Percentiles rank a stretch among this genome's conserved stretches.
Evolutionary conservation across 2,888 invertebrate species (phyloP).

Genomic region (Pristionchus fissidentatus): DNA sequence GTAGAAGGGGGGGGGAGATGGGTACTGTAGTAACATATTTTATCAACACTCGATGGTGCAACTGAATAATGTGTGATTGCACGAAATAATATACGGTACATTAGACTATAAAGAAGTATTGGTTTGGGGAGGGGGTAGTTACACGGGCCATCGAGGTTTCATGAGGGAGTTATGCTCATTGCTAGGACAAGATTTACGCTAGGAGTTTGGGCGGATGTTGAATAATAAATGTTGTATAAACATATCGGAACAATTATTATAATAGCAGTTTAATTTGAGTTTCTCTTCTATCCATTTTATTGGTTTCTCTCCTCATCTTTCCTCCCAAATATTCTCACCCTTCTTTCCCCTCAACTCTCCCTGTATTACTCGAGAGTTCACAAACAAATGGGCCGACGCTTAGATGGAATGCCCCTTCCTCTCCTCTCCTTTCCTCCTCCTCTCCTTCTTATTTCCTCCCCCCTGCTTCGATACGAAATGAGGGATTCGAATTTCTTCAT

Average conservation of each 20-base stretch:
- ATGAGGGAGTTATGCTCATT: no score
- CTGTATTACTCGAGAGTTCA: neutral
- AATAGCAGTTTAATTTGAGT: no score
- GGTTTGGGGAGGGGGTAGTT: no score
- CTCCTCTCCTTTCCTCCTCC: constrained; percentile 18
- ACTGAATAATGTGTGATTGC: no score
- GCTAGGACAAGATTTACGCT: no score
- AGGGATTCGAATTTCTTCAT: constrained; percentile 40
- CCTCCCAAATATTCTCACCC: neutral
- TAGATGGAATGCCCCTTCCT: constrained; percentile 25
- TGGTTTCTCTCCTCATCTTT: neutral
- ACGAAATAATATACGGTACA: no score
- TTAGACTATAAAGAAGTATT: no score
- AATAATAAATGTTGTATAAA: no score
- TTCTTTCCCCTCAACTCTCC: neutral
- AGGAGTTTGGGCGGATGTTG: no score
- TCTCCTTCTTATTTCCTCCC: constrained; percentile 32
- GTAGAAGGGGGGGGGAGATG: neutral
- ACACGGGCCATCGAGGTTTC: no score
- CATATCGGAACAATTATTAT: no score
- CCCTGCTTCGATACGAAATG: constrained; percentile 11
- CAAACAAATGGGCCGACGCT: constrained; percentile 21
- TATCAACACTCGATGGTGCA: no score
- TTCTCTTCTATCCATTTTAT: neutral
- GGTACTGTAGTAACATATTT: neutral